Evolutionary conservation across 2,888 invertebrate genomes (phyloP).

Genomic region (Lithophane leautieri): DNA sequence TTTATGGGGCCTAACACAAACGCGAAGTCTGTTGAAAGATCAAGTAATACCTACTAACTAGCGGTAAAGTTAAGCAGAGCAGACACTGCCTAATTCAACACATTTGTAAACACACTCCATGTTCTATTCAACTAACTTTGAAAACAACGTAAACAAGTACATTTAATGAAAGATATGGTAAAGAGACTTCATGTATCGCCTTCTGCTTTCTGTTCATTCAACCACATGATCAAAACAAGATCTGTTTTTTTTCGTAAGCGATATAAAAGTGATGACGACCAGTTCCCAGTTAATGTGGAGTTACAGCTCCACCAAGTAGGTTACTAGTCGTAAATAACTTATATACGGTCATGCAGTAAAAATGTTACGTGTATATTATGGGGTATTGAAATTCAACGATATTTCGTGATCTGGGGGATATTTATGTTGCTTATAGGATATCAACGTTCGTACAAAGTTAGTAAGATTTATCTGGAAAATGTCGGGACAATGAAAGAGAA

Average conservation of each 20-base stretch:
- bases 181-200: constrained; percentile 9
- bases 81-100: not conserved
- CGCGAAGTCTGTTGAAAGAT: constrained; percentile 3
- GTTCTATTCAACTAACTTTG: constrained; percentile 6
- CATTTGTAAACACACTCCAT: not conserved
- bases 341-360: constrained; percentile 47
- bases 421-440: not conserved
- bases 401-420: constrained; percentile 6
- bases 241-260: constrained; percentile 43
- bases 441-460: not conserved
- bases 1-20: no score
- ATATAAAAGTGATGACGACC: constrained; percentile 43
- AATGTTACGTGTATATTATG: constrained; percentile 41
- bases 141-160: constrained; percentile 35
- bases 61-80: constrained; percentile 16
- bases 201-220: constrained; percentile 44
- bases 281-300: constrained; percentile 30
- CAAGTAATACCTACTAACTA: not conserved
- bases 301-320: constrained; percentile 44
- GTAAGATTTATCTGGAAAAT: not conserved
- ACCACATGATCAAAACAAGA: constrained; percentile 41
- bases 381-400: constrained; percentile 39
- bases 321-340: constrained; percentile 49
- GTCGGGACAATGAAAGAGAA: no score
- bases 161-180: constrained; percentile 27